Evolutionary conservation across 1,140 invertebrate genomes (phyloP).

Genomic region (Dreissena rostriformis): DNA sequence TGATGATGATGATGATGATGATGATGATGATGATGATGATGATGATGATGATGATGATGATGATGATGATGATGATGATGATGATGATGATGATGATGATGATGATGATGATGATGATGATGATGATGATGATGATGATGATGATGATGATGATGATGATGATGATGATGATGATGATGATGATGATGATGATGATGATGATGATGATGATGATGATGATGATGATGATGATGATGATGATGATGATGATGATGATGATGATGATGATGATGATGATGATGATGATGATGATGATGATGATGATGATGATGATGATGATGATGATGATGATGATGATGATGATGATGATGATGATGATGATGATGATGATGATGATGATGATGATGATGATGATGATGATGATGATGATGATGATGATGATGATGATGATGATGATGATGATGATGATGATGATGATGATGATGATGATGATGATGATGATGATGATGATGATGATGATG

Average conservation of each 20-base stretch:
- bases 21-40: background rate
- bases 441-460: background rate
- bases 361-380: background rate
- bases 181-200: background rate
- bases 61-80: too few relatives aligned
- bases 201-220: conserved; percentile 5
- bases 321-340: conserved; percentile 9
- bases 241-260: conserved; percentile 16
- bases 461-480: background rate
- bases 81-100: background rate
- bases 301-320: too few relatives aligned
- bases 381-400: background rate
- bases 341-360: background rate
- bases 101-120: conserved; percentile 6
- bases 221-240: conserved; percentile 7
- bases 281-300: conserved; percentile 25
- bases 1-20: background rate
- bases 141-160: background rate
- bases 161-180: conserved; percentile 8
- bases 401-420: background rate
- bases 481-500: conserved; percentile 11
- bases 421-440: background rate
- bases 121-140: background rate
- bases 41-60: background rate
- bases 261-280: conserved; percentile 8